Conservation (phyloP, 2,888 invertebrate species). For the Melinopterus prodromus region DNA sequence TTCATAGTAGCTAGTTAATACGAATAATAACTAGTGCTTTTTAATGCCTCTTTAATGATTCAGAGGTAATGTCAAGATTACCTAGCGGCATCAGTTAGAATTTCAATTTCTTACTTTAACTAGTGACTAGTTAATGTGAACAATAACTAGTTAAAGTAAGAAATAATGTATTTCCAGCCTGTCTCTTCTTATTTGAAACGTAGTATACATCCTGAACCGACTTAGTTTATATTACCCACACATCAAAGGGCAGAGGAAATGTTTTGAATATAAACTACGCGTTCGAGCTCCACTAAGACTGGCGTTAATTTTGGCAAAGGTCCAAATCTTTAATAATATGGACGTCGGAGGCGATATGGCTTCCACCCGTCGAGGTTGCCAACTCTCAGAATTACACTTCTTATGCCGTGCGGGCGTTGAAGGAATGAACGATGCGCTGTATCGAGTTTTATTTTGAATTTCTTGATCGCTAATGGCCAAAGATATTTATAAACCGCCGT, state of each 20-base stretch:
- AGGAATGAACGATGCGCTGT: neutral
- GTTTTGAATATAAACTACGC: neutral
- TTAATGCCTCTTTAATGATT: neutral
- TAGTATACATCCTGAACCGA: no score
- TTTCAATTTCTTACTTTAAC: no score
- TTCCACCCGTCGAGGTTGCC: neutral
- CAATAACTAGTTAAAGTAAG: no score
- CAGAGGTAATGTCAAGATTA: no score
- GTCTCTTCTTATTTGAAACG: no score
- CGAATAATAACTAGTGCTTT: no score
- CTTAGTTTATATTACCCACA: neutral
- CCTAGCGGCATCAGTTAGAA: no score
- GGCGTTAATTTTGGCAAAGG: neutral
- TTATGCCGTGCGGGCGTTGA: neutral
- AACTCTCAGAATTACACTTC: neutral
- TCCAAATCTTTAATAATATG: neutral
- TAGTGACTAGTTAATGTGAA: no score
- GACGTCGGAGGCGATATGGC: neutral
- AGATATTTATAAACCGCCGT: neutral
- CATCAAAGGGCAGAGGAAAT: neutral
- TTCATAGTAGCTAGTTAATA: no score
- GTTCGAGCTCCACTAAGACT: neutral
- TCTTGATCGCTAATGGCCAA: neutral
- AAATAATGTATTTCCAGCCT: no score
- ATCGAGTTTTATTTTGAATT: neutral